These are phyloP conservation scores for Malacosoma neustria DNA, from an alignment of 2,888 invertebrate genomes.

Conservation along the genomic window DNA sequence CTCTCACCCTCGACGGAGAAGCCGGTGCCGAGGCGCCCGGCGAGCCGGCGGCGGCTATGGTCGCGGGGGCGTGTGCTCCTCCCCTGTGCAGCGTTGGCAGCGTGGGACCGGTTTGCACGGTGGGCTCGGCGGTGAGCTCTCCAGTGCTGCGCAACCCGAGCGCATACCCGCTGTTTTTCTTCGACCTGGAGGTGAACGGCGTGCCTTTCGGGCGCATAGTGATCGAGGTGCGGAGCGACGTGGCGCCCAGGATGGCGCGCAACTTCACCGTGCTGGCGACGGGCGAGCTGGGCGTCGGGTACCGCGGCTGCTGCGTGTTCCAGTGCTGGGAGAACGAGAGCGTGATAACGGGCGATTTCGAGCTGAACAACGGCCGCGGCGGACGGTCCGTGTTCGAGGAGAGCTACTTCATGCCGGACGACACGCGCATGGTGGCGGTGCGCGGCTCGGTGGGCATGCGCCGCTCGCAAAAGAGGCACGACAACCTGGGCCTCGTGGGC, in stretches of 20 bases:
- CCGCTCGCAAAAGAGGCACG: constrained; percentile 85
- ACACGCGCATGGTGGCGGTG: constrained; percentile 83
- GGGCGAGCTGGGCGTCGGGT: constrained; percentile 84
- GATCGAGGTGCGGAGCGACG: constrained; percentile 84
- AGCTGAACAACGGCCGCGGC: constrained; percentile 86
- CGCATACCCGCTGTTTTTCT: constrained; percentile 82
- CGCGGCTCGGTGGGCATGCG: constrained; percentile 89
- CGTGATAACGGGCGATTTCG: constrained; percentile 87
- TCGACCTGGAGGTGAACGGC: constrained; percentile 84
- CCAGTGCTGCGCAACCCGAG: constrained; percentile 20
- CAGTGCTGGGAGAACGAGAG: constrained; percentile 90
- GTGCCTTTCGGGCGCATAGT: constrained; percentile 81
- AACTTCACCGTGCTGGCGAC: constrained; percentile 83
- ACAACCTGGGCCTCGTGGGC: constrained; percentile 87
- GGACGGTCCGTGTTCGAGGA: constrained; percentile 86
- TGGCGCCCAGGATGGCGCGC: constrained; percentile 87
- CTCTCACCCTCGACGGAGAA: constrained; percentile 21
- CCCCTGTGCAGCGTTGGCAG: no score
- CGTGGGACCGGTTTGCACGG: constrained; percentile 23
- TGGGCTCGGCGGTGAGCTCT: constrained; percentile 32
- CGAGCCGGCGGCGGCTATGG: constrained; percentile 7
- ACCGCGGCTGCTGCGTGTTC: constrained; percentile 86
- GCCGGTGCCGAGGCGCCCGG: constrained; percentile 25
- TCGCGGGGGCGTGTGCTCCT: background rate
- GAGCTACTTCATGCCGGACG: constrained; percentile 86